Conservation (phyloP, 2,113 vertebrate species). For the Pogona vitticeps region DNA sequence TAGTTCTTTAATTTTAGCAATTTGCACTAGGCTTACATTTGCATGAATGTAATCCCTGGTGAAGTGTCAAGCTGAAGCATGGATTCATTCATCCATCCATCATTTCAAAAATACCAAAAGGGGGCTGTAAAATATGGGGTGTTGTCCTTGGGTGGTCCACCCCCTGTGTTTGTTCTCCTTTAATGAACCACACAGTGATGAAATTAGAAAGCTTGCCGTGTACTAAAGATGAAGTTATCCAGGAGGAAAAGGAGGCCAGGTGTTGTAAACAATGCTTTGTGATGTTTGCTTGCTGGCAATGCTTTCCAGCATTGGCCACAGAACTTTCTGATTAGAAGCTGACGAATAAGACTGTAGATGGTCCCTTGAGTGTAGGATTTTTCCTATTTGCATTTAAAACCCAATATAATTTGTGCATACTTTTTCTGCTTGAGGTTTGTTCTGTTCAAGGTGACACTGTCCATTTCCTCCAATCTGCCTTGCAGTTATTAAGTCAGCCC, state of each 20-base stretch:
- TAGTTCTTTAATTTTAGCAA: constrained; percentile 22
- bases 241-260: constrained; percentile 63
- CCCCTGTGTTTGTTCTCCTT: constrained; percentile 49
- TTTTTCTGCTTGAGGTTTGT: neutral
- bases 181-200: constrained; percentile 38
- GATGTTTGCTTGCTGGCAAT: constrained; percentile 64
- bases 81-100: constrained; percentile 38
- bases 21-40: constrained; percentile 36
- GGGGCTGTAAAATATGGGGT: constrained; percentile 22
- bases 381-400: constrained; percentile 3
- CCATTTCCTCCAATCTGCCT: neutral
- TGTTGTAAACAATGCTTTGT: constrained; percentile 54
- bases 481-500: neutral
- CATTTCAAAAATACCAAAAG: constrained; percentile 37
- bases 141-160: constrained; percentile 54
- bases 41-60: constrained; percentile 24
- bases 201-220: constrained; percentile 42
- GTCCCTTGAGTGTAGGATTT: constrained; percentile 1
- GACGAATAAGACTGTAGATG: constrained; percentile 12
- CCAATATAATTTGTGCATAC: neutral
- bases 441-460: neutral
- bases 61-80: constrained; percentile 21
- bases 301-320: constrained; percentile 47
- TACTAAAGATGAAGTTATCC: constrained; percentile 38
- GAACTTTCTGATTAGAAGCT: constrained; percentile 29